These are phyloP conservation scores for Volucella bombylans DNA, from an alignment of 2,888 invertebrate genomes.

Conservation along the genomic window DNA sequence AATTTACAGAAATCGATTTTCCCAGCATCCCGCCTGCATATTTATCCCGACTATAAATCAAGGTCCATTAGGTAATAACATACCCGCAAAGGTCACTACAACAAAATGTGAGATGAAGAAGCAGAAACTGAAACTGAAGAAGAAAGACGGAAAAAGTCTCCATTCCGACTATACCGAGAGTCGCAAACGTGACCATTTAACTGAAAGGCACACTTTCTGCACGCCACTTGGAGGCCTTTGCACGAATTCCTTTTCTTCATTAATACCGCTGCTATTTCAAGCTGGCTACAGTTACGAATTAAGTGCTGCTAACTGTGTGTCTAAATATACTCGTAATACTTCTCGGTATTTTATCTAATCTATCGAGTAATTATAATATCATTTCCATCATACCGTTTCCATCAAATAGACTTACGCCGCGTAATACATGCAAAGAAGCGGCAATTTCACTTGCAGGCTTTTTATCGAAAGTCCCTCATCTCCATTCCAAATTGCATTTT, in stretches of 20 bases:
- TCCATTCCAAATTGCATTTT: neutral
- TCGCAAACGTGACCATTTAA: conserved; percentile 64
- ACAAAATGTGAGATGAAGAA: conserved; percentile 6
- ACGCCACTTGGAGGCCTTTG: conserved; percentile 42
- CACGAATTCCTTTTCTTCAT: conserved; percentile 5
- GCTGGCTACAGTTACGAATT: neutral
- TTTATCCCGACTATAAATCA: conserved; percentile 56
- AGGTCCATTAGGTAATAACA: conserved; percentile 66
- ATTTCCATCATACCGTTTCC: conserved; percentile 24
- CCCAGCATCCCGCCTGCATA: conserved; percentile 52
- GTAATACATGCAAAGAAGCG: neutral
- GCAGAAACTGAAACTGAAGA: conserved; percentile 8
- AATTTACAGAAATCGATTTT: conserved; percentile 58
- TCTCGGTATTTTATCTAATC: conserved; percentile 19
- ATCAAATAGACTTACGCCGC: neutral
- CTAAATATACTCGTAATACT: conserved; percentile 4
- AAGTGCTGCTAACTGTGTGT: conserved; percentile 12
- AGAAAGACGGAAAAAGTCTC: conserved; percentile 2
- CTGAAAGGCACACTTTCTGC: conserved; percentile 64
- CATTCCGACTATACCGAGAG: conserved; percentile 45
- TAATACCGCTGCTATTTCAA: conserved; percentile 16
- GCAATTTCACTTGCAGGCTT: neutral
- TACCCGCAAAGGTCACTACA: conserved; percentile 57
- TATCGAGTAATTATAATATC: conserved; percentile 47
- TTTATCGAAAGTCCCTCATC: neutral